phyloP scores from a whole-genome alignment of 2,113 vertebrate genomes.

The Azemiops feae region DNA sequence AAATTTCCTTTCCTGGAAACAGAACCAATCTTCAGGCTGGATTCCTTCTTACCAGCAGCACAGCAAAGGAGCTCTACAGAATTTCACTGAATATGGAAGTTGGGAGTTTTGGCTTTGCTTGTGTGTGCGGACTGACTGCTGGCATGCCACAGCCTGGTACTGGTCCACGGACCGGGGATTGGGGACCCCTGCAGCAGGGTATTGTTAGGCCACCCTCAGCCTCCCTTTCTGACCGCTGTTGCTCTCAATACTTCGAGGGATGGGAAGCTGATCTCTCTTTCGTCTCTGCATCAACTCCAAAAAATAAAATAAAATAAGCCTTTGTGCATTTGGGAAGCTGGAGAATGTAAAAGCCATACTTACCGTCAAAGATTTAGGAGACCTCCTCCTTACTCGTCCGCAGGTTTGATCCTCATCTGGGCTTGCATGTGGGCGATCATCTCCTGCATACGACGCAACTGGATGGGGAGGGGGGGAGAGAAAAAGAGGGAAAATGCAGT shows the following conservation, averaged over 20 bases:
- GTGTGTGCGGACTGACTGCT: no score
- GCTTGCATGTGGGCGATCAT: constrained; percentile 89
- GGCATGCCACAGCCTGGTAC: no score
- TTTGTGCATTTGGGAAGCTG: neutral
- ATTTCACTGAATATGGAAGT: neutral
- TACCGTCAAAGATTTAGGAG: constrained; percentile 39
- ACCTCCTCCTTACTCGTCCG: constrained; percentile 71
- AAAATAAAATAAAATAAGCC: neutral
- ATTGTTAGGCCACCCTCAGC: neutral
- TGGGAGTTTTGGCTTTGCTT: neutral
- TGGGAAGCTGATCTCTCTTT: neutral
- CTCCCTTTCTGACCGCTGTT: neutral
- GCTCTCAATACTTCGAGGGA: neutral
- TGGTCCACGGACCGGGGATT: no score
- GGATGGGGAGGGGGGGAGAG: neutral
- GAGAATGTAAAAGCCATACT: neutral
- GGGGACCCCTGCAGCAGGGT: neutral
- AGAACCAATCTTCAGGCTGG: constrained; percentile 20
- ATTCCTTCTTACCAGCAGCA: neutral
- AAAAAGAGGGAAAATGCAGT: neutral
- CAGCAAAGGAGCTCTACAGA: fast-evolving
- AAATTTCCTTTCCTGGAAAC: neutral
- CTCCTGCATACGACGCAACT: constrained; percentile 88
- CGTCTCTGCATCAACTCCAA: neutral
- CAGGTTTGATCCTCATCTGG: constrained; percentile 84